These are phyloP conservation scores for Tiliacea aurago DNA, from an alignment of 2,888 invertebrate species.

Conservation along the genomic window DNA sequence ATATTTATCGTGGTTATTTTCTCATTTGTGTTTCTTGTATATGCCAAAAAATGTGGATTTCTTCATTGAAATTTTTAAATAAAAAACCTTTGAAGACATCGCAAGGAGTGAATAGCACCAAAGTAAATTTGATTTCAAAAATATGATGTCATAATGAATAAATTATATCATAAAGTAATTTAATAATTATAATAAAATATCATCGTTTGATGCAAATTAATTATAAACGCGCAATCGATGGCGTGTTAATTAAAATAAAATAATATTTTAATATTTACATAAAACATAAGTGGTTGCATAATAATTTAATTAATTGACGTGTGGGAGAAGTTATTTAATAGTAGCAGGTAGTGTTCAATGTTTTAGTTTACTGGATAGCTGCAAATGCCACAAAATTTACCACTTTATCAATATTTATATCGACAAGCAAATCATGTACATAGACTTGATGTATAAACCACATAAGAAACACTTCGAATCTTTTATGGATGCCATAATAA, in stretches of 20 bases:
- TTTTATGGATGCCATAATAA: background rate
- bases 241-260: constrained; percentile 21
- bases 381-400: background rate
- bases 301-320: constrained; percentile 13
- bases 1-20: background rate
- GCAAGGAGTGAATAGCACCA: constrained; percentile 44
- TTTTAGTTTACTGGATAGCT: background rate
- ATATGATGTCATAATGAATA: background rate
- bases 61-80: constrained; percentile 1
- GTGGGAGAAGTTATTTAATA: background rate
- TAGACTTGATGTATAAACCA: background rate
- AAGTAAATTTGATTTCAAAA: constrained; percentile 11
- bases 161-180: background rate
- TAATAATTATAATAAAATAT: constrained; percentile 17
- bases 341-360: background rate
- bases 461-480: background rate
- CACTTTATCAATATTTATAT: background rate
- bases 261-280: constrained; percentile 7
- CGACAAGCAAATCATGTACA: background rate
- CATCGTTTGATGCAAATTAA: constrained; percentile 21
- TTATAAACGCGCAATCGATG: constrained; percentile 9
- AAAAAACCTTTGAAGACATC: constrained; percentile 26
- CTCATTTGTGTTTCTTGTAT: background rate
- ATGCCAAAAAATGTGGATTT: background rate
- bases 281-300: background rate